Evolutionary conservation across 2,797 vertebrate species (phyloP), one percentile per base, ranked within the genome.

Genomic region (Hydrolagus colliei): DNA sequence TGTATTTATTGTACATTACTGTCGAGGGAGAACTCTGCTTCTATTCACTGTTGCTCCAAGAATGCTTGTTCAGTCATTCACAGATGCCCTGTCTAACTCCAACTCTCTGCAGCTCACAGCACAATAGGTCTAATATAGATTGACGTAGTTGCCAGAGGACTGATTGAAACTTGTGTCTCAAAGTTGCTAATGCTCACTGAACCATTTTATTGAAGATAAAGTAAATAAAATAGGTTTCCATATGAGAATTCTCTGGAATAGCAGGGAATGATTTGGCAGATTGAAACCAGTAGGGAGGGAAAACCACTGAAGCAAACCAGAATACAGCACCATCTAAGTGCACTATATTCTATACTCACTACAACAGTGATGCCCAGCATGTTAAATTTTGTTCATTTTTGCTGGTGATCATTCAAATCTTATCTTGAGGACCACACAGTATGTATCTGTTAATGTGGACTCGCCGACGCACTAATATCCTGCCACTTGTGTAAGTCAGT

Each of bases 121-220:
- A 79, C 88, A 89, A 90, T 86, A 87, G 90, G 89, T 91, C 93
- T 94, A 94, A 95, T 94, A 89, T 92, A 93, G 94, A 95, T 94
- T 94, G 94, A 95, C 91, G 89, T 92, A 89, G 90, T 93, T 91
- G 91, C 93, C 89, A 91, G 90, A 92, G 88, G 88, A 90, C 93
- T 95, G 95, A 97, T 97, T 96, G 95, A 96, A 97, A 96, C 94
- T 94, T 93, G 91, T 95, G 94, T 96, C 93, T 96, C 92, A 90
- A 92, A 96, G 95, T 96, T 96, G 94, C 95, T 94, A 96, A 96
- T 95, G 95, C 90, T 97, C 96, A 96, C 92, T 96, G 95, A 95
- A 97, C 94, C 96, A 95, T 97, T 97, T 96, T 96, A 98, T 97
- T 96, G 96, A 94, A 96, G 95, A 95, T 96, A 95, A 96, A 96